Conservation (phyloP, 2,888 invertebrate genomes). For the Dinocampus coccinellae region DNA sequence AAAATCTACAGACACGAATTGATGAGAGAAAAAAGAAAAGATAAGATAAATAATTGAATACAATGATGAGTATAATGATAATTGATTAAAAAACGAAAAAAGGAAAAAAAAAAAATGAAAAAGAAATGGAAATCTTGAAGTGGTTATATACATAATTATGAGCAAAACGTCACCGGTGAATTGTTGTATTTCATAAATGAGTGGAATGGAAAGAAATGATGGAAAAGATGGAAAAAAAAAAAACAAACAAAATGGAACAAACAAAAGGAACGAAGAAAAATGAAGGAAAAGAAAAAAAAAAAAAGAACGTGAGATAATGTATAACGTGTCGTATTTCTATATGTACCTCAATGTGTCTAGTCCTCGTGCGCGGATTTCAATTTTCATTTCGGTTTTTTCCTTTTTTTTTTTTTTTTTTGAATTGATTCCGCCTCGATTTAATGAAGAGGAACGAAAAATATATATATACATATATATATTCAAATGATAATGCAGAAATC, state of each 20-base stretch:
- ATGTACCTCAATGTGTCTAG: slow-evolving; percentile 68
- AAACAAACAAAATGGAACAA: slow-evolving; percentile 36
- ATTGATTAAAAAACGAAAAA: background rate
- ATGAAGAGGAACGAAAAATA: slow-evolving; percentile 7
- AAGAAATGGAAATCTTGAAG: background rate
- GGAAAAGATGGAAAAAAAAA: too few species aligned
- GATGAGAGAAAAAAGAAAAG: too few species aligned
- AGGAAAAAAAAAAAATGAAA: slow-evolving; percentile 8
- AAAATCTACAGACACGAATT: too few species aligned
- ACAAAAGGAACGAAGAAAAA: too few species aligned
- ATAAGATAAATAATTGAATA: too few species aligned
- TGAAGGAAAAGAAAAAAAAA: background rate
- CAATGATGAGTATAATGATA: slow-evolving; percentile 5
- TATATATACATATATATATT: background rate
- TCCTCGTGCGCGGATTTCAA: slow-evolving; percentile 53
- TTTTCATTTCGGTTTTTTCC: too few species aligned
- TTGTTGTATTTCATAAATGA: slow-evolving; percentile 36
- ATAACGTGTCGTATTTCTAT: slow-evolving; percentile 62
- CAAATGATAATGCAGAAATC: too few species aligned
- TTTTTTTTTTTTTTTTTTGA: background rate
- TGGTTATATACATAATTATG: slow-evolving; percentile 9
- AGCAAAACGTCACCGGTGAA: slow-evolving; percentile 12
- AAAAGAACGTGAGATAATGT: slow-evolving; percentile 45
- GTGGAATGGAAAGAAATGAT: too few species aligned
- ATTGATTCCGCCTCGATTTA: slow-evolving; percentile 24